Conservation (phyloP, 2,797 vertebrate genomes). For the Lutjanus argentimaculatus region DNA sequence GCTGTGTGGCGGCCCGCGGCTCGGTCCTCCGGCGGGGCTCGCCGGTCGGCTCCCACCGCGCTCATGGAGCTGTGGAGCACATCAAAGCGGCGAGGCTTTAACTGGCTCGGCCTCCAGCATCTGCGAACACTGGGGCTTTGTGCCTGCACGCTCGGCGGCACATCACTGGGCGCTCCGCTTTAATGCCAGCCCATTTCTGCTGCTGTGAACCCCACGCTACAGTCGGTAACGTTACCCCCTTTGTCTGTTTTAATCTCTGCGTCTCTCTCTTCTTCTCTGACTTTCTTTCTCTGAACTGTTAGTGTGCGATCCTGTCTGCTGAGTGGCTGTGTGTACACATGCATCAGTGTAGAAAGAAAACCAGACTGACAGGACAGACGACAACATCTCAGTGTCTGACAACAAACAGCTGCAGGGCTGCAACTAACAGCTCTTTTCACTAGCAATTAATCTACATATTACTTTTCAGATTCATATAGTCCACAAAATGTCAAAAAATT, state of each 20-base stretch:
- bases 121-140: constrained; percentile 59
- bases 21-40: background rate
- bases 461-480: background rate
- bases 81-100: constrained; percentile 58
- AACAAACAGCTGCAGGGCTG: constrained; percentile 1
- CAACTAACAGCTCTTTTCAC: background rate
- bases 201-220: constrained; percentile 38
- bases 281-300: background rate
- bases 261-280: constrained; percentile 25
- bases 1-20: background rate
- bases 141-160: constrained; percentile 39
- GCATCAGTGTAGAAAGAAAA: constrained; percentile 19
- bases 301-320: constrained; percentile 20
- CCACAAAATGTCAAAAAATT: background rate
- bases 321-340: constrained; percentile 3
- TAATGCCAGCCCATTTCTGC: constrained; percentile 29
- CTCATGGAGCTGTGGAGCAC: constrained; percentile 58
- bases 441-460: background rate
- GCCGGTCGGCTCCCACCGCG: constrained; percentile 5
- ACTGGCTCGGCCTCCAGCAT: constrained; percentile 29
- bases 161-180: constrained; percentile 43
- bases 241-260: constrained; percentile 54
- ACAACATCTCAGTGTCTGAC: background rate
- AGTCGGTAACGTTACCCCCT: constrained; percentile 27
- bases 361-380: constrained; percentile 20